These are phyloP conservation scores for Danio jaintianensis DNA, from an alignment of 2,797 vertebrate species.

Conservation along the genomic window DNA sequence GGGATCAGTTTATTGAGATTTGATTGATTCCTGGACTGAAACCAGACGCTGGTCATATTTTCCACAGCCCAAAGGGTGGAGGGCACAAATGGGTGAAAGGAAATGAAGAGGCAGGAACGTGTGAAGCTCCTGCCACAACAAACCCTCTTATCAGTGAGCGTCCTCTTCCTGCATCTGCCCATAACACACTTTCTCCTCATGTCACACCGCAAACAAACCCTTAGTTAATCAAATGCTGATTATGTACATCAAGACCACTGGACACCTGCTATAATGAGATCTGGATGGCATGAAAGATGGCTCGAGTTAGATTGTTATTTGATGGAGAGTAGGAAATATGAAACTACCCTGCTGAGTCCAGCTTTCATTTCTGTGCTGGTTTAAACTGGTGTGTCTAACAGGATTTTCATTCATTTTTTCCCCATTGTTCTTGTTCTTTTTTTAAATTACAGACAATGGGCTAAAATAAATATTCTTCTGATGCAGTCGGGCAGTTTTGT, in stretches of 20 bases:
- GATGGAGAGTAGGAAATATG: neutral
- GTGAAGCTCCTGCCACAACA: constrained; percentile 52
- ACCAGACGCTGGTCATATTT: constrained; percentile 65
- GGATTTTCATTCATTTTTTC: neutral
- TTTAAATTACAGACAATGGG: no score
- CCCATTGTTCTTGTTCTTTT: neutral
- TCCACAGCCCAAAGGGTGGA: constrained; percentile 61
- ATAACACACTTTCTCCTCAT: constrained; percentile 16
- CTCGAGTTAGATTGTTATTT: constrained; percentile 12
- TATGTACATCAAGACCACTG: constrained; percentile 7
- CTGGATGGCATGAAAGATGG: neutral
- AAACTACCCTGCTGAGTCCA: neutral
- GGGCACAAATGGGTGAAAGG: constrained; percentile 62
- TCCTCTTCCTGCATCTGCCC: constrained; percentile 49
- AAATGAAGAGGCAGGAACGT: constrained; percentile 58
- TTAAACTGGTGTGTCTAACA: neutral
- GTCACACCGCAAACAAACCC: constrained; percentile 7
- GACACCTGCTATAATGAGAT: neutral
- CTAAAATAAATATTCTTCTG: no score
- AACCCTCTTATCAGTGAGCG: constrained; percentile 65
- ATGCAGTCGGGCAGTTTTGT: no score
- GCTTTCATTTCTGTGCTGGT: neutral
- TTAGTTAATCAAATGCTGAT: constrained; percentile 26
- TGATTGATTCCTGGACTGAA: constrained; percentile 53
- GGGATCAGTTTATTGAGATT: constrained; percentile 41